Base-by-base conservation (phyloP, 2,888 invertebrate genomes). In the Eilema depressum region DNA sequence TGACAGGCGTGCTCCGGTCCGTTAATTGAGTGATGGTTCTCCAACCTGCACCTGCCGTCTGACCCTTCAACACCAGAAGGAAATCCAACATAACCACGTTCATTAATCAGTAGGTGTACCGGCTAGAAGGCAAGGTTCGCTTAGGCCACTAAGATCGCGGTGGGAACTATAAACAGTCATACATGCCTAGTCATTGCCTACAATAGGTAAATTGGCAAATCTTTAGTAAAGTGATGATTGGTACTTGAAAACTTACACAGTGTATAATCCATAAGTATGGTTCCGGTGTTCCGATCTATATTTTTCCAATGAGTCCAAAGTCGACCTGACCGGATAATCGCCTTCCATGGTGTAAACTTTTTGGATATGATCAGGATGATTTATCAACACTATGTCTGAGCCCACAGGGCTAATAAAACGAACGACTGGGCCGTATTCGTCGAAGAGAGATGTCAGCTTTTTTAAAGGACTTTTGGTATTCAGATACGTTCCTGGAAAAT, bases 351-450 rank as follows among this genome's bases (percentile, higher is more conserved):
- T 90, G 76, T 96, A 96, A 2, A 97, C 96, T 76, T 96, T 95
- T 73, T 96, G 95, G 60, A 96, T 96, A 80, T 97, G 96, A 71
- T 97, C 97, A 0, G 97, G 97, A 67, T 96, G 95, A 83, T 95
- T 96, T 63, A 97, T 89, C 74, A 97, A 92, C 4, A 97, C 96
- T 26, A 97, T 96, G 77, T 97, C 96, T 1, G 96, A 95, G 0
- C 96, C 96, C 61, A 97, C 92, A 0, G 97, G 96, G 33, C 96
- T 97, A 28, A 96, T 96, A 66, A 97, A 94, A 66, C 97, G 95
- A 12, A 97, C 97, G 3, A 97, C 96, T 0, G 97, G 96, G 0
- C 97, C 97, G 76, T 97, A 97, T 75, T 94, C 91, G 66, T 95
- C 93, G 75, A 95, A 95, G 1, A 95, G 83, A 8, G 84, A 79